Base-by-base conservation (phyloP, 35 echinoderm and acorn worm genomes). In the Ptychodera flava region DNA sequence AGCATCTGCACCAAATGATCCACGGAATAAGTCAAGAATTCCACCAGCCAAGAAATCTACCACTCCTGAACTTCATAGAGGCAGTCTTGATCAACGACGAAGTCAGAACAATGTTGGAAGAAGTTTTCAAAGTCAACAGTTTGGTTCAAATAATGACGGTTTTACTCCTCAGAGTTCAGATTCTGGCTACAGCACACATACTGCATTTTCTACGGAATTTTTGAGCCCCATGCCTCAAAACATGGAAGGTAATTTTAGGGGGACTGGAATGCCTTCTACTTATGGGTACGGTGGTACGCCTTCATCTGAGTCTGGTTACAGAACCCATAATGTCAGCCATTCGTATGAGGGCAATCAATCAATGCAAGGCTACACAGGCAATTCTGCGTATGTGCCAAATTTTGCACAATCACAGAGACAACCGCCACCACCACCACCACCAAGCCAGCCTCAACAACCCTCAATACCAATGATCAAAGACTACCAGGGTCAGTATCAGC, bases 1-100 rank as follows among this genome's bases (percentile, higher is more conserved):
- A 94, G 92, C 52, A 83, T 89, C 92, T 34, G 91, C 87, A 32
- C 96, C 93, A 31, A 77, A 90, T 10, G 96, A 99, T 86, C 96
- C 96, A 0, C 81, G 95, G 14, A 85, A 88, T 36, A 36, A 83
- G 15, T 34, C 33, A 16, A 34, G 37, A 83, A 34, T 53, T 88
- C 78, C 35, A 36, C 85, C 0, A 79, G 36, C 16, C 82, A 36
- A 37, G 34, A 80, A 34, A 35, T n/a, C 31, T 14, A 35, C 85
- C 88, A 64, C 45, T 64, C 45, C 45, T 83, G 35, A 15, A 10
- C 32, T 36, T 28, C 82, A 1, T 2, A 34, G 37, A 45, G 83
- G 89, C 0, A 38, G 78, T 28, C 81, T 81, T 35, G 79, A 85
- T 30, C 84, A 78, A 28, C 83, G 78, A 28, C 29, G 0, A 0